Base-by-base conservation (phyloP, 2,113 vertebrate species). In the Eudyptes chrysolophus region DNA sequence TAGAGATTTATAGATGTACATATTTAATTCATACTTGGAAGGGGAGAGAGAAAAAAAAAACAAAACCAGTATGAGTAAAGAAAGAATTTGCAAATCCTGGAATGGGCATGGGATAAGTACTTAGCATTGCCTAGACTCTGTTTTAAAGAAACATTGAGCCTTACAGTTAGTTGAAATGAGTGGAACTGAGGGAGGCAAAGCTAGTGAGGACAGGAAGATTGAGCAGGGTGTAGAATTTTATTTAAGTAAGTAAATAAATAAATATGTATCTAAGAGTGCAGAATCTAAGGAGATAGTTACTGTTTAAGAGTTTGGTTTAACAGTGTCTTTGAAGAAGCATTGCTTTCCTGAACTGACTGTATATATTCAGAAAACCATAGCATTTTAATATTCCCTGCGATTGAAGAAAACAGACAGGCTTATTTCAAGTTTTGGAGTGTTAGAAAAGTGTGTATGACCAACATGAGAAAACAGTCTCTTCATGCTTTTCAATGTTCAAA, bases 401-500 rank as follows among this genome's bases (percentile, higher is more conserved):
- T 32, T 0, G 65, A 97, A 86, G 81, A 94, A 98, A 95, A 95
- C 71, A 88, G 80, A 60, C 51, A 95, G 62, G 26, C 34, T 95
- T 95, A 95, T 97, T 98, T 98, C 91, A 97, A 91, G 74, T 93
- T 98, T 92, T 95, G 70, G 90, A 96, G 92, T 96, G 74, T 97
- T 92, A 97, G 91, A 96, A 98, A 98, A 97, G 95, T 96, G 92
- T 97, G 97, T 97, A 97, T 98, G 86, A 97, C 96, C 96, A 98
- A 97, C 96, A 98, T 90, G 89, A 98, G 92, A 94, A 98, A 98
- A 97, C 96, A 95, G 92, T 79, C 90, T 97, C 71, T 96, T 98
- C 97, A 96, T 96, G 97, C 88, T 97, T 98, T 98, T 98, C 95
- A 98, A 94, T 87, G 93, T 97, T 98, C 97, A 98, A 98, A 99